phyloP scores from a whole-genome alignment of 2,113 vertebrate species.

The Hyperopisus bebe region DNA sequence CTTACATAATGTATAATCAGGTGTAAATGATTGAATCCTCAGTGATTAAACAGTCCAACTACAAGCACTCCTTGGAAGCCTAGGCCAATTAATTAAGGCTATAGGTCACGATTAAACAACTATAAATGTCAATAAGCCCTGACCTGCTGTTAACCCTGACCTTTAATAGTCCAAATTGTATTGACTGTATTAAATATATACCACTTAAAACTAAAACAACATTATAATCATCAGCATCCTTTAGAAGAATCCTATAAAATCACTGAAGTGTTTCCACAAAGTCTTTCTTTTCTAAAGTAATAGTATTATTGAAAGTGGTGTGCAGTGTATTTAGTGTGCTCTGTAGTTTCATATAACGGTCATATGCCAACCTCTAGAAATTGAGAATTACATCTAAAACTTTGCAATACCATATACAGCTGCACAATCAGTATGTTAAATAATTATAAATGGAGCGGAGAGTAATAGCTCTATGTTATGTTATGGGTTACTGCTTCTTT shows the following conservation, averaged over 20 bases:
- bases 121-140: constrained; percentile 28
- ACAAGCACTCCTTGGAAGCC: constrained; percentile 25
- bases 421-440: neutral
- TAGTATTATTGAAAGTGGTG: too few species aligned
- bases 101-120: constrained; percentile 36
- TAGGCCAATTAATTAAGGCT: constrained; percentile 38
- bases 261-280: neutral
- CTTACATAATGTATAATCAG: constrained; percentile 60
- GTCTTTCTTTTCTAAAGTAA: neutral
- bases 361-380: neutral
- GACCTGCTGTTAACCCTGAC: constrained; percentile 34
- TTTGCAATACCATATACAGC: neutral
- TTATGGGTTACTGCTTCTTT: neutral
- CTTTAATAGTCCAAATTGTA: constrained; percentile 27
- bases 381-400: neutral
- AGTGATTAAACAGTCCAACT: constrained; percentile 55
- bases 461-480: neutral
- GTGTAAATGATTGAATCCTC: constrained; percentile 65
- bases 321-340: neutral
- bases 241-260: constrained; percentile 8
- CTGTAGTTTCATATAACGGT: neutral
- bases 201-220: constrained; percentile 22
- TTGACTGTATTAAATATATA: constrained; percentile 12
- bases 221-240: neutral
- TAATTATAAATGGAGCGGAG: neutral